Evolutionary conservation across 2,113 vertebrate genomes (phyloP).

Genomic region (Amazona guildingii): DNA sequence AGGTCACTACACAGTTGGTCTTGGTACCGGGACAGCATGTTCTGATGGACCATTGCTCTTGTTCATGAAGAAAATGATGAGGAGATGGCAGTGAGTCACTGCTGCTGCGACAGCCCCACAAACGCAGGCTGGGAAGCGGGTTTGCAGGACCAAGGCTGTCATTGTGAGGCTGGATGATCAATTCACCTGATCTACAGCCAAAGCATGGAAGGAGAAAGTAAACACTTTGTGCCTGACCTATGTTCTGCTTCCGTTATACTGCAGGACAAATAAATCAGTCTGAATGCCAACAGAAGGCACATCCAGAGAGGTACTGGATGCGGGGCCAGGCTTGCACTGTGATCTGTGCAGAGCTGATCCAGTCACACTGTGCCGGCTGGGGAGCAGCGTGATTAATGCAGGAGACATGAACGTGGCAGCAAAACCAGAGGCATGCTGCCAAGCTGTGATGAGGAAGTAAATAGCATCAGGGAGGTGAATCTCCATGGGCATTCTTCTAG

Average conservation of each 20-base stretch:
- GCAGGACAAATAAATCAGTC: not conserved
- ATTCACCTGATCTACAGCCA: not conserved
- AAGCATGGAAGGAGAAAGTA: not conserved
- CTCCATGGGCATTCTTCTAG: not conserved
- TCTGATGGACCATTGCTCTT: not conserved
- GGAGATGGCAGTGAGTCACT: not conserved
- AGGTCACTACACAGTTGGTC: not conserved
- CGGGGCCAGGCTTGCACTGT: fast-evolving
- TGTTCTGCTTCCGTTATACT: fast-evolving
- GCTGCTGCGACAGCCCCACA: not conserved
- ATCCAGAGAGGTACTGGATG: not conserved
- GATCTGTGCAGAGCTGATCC: not conserved
- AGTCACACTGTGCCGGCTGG: not conserved
- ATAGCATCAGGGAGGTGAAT: not conserved
- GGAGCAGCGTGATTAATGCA: not conserved
- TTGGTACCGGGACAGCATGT: not conserved
- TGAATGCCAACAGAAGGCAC: not conserved
- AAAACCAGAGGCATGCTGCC: not conserved
- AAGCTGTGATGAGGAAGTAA: not conserved
- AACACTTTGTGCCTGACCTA: not conserved
- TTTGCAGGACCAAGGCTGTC: not conserved
- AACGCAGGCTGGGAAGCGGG: not conserved
- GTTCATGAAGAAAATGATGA: not conserved
- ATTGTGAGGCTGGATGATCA: not conserved
- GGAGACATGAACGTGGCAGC: not conserved